phyloP scores from a whole-genome alignment of 2,797 vertebrate genomes.

The Diceros bicornis region DNA sequence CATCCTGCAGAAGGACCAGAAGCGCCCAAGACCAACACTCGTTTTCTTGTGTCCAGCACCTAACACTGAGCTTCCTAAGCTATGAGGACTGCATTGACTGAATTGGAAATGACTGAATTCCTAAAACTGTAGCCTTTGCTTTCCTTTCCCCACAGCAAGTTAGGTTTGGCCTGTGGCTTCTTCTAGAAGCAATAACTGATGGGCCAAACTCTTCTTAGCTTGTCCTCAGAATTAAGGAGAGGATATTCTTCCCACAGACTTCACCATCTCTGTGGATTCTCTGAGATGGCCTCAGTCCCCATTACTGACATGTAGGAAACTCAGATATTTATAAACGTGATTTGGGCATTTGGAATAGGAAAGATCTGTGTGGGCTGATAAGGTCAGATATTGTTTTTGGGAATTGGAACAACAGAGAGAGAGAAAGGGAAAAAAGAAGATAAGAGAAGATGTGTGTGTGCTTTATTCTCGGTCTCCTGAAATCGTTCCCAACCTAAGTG shows the following conservation, averaged over 20 bases:
- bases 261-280: not conserved
- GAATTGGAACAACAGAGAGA: not conserved
- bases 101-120: not conserved
- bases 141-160: not conserved
- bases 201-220: not conserved
- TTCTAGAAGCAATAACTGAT: not conserved
- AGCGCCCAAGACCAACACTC: not conserved
- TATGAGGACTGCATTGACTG: too few relatives aligned
- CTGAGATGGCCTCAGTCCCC: not conserved
- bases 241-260: accelerated
- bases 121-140: accelerated
- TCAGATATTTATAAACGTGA: not conserved
- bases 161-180: not conserved
- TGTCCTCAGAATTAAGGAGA: not conserved
- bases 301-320: not conserved
- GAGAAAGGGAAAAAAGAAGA: too few relatives aligned
- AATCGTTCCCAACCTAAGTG: not conserved
- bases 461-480: not conserved
- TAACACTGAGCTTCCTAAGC: not conserved
- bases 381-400: not conserved
- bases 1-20: not conserved
- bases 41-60: too few relatives aligned
- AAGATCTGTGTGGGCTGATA: not conserved
- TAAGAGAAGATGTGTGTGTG: accelerated
- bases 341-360: not conserved